Evolutionary conservation across 2,113 vertebrate species (phyloP).

Genomic region (Promerops cafer): DNA sequence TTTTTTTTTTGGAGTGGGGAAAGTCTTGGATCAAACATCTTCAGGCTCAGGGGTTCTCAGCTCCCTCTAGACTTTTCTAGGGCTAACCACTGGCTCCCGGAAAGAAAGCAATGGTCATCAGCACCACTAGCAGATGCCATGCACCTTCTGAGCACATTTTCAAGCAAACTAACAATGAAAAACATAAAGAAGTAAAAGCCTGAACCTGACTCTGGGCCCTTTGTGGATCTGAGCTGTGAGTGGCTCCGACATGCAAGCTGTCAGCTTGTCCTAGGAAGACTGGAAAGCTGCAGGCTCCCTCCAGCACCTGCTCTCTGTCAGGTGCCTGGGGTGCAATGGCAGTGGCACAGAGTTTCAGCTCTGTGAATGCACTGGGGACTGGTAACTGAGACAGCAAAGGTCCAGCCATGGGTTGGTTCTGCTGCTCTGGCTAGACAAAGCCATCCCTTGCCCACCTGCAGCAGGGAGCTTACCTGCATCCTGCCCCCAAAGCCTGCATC

Average conservation of each 20-base stretch:
- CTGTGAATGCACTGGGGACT: not conserved
- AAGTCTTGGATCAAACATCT: not conserved
- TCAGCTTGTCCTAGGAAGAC: not conserved
- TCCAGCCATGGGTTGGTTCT: not conserved
- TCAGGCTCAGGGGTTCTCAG: not conserved
- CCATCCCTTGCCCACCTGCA: not conserved
- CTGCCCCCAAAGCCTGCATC: not conserved
- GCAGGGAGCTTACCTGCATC: not conserved
- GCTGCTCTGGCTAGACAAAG: not conserved
- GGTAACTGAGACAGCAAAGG: not conserved
- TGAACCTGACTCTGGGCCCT: not conserved
- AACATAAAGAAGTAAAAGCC: not conserved
- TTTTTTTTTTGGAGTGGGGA: too few species aligned
- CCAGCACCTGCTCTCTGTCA: not conserved
- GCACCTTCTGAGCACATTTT: not conserved
- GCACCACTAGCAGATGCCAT: not conserved
- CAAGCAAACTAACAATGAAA: not conserved
- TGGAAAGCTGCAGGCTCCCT: not conserved
- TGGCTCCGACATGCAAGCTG: accelerated
- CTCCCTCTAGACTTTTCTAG: not conserved
- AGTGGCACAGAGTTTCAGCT: not conserved
- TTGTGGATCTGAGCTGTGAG: not conserved
- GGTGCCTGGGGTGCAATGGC: accelerated
- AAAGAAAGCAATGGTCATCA: not conserved
- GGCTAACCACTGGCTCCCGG: not conserved